Evolutionary conservation across 2,888 invertebrate species (phyloP), one percentile per base, ranked within the genome.

Genomic region (Acholoe squamosa): DNA sequence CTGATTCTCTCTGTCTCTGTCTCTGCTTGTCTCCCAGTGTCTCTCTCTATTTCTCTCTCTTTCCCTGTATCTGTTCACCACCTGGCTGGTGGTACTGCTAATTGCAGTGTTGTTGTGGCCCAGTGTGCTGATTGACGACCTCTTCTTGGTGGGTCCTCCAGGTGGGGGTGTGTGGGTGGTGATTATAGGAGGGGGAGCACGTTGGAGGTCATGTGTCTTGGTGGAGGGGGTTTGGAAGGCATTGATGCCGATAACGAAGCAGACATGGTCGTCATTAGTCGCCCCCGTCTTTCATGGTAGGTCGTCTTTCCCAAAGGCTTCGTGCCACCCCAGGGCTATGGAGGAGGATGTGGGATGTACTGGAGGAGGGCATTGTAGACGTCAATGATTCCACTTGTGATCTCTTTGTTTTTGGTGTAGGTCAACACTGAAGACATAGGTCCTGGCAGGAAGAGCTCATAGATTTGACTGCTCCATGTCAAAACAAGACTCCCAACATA

Each of bases 181-280:
- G 43, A 43, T 3, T 3, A 43, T 0, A 14, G 19, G 61, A 19
- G 61, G 61, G n/a, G 61, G n/a, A 12, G 3, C 61, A 19, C 12
- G n/a, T 7, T 3, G 61, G 22, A n/a, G 61, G 14, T 7, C 3
- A 19, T 19, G 61, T 19, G 61, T 61, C 12, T n/a, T n/a, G 61
- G 54, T 3, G 19, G 61, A 61, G 61, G 19, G 3, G 61, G 61
- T 0, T 19, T 7, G 61, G 22, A 14, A 3, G 61, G 61, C 61
- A 61, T 61, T 19, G 61, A 61, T 71, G 71, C 71, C 71, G 71
- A 71, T 71, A 71, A 71, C 71, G 71, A 71, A 71, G 28, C 31
- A 16, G 71, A 25, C 71, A 71, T 71, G 5, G 25, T 16, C 28
- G 25, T 71, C 28, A 28, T 71, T 71, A 71, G 71, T 71, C 31